Evolutionary conservation across 2,113 vertebrate genomes (phyloP), one percentile per base, ranked within the genome.

Genomic region (Pachycephala philippinensis): DNA sequence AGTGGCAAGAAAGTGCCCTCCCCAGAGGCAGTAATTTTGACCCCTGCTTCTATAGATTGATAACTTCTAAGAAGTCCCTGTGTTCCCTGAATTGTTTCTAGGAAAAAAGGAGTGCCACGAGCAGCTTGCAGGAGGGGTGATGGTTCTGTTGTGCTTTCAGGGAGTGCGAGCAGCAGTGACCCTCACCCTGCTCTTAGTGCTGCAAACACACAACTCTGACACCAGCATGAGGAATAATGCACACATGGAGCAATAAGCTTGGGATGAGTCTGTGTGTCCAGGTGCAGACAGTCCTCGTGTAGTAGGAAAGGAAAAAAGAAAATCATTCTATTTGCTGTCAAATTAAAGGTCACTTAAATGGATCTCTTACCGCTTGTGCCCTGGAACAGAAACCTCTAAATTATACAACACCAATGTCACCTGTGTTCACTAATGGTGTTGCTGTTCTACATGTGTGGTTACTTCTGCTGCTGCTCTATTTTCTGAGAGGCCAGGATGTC

Each of bases 161-260:
- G 5, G 40, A 27, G 52, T 16, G 42, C 16, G 37, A 26, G 64
- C 22, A 19, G 50, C 9, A 6, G 24, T 11, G 17, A 35, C 22
- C 31, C 42, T 74, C 19, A 20, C 13, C 1, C 66, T 39, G 63
- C 49, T 59, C 6, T 39, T 2, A 4, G 70, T 15, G 83, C 61
- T 68, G 39, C 8, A 8, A 5, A 33, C 59, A 65, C 71, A 12
- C 30, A 28, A 0, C 35, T 24, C 13, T 28, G 19, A 39, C 44
- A 9, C 2, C 1, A 44, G 1, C 1, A 1, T 59, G 63, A 50
- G 63, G 37, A 24, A 2, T 7, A 14, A 3, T 23, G 22, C 31
- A 45, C 31, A 14, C 14, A 0, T 2, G 37, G 28, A 53, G 39
- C 49, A 56, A 0, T 22, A 3, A 61, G 20, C 59, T 37, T 35